A percentile compares a stretch with the other conserved stretches of the same genome.
Conservation (phyloP, 2,797 vertebrate genomes). For the Cercopithecus diana region DNA sequence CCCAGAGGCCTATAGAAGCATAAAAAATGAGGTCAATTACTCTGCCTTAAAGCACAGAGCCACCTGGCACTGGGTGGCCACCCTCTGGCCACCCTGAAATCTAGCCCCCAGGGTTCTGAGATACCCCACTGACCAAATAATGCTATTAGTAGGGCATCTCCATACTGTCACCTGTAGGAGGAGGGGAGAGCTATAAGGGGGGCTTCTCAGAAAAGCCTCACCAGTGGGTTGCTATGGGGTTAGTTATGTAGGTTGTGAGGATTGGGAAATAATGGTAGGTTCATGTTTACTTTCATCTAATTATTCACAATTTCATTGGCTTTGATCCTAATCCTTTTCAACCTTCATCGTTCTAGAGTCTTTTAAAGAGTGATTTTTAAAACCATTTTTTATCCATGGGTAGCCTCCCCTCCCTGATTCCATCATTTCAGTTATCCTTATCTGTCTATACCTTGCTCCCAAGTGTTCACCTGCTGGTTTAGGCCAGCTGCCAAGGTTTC, state of each 20-base stretch:
- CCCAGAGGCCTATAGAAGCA: not conserved
- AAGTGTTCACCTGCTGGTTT: not conserved
- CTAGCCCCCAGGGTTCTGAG: not conserved
- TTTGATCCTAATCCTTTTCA: not conserved
- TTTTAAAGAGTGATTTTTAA: not conserved
- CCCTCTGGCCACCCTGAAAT: not conserved
- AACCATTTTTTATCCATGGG: not conserved
- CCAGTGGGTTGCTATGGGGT: not conserved
- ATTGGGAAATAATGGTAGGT: not conserved
- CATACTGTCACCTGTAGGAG: not conserved
- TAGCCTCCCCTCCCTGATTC: fast-evolving
- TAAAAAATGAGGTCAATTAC: not conserved
- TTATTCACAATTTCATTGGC: not conserved
- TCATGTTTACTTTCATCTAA: not conserved
- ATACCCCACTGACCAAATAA: not conserved
- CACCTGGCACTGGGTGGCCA: not conserved
- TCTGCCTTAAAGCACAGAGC: not conserved
- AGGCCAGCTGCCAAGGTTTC: not conserved
- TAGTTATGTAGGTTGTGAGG: not conserved
- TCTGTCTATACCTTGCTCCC: not conserved
- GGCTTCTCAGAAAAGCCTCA: not conserved
- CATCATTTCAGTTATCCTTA: not conserved
- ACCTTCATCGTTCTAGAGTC: not conserved
- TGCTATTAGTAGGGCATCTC: not conserved
- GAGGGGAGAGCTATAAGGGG: not conserved